Base-by-base conservation (phyloP, 2,888 invertebrate genomes). In the Diadromus collaris region DNA sequence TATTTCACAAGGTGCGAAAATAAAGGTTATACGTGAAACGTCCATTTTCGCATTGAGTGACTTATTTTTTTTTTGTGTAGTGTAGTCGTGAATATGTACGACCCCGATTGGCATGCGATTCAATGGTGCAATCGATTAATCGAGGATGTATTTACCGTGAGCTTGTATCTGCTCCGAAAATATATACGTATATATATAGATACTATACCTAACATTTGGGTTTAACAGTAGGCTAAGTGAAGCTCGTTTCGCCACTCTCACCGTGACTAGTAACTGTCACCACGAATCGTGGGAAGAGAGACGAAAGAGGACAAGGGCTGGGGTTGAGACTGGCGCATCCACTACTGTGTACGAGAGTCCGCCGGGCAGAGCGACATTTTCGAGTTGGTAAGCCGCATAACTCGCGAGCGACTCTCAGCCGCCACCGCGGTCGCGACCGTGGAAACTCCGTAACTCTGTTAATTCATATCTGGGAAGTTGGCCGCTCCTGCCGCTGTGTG, bases 401-500 rank as follows among this genome's bases (percentile, higher is more conserved):
- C 88, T 88, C 86, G 86, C 81, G 72, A 65, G 64, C 65, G 58
- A 60, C 34, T 68, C 46, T 61, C 16, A 38, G 38, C 19, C 16
- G 38, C 19, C 27, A 21, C 24, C 72, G 61, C 27, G 16, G 51
- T 54, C 51, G 61, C 73, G 76, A 54, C 61, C 46, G 68, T 72
- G 75, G 76, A 82, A 76, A 76, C 88, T 88, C 86, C 86, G 88
- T 89, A 90, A 89, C 89, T 89, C 89, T 86, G 90, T 90, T 90
- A 90, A 90, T 90, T 90, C 90, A 90, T 89, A 90, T 89, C 89
- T 87, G 84, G 84, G 86, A 90, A 90, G 88, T 89, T 90, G 85
- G 85, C 83, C 83, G 82, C 78, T 81, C 54, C 34, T 61, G 44
- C 63, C 64, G 48, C 69, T 44, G 63, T 65, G 56, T 65, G 70